Conservation (phyloP, 2,888 invertebrate species). For the Automeris io region DNA sequence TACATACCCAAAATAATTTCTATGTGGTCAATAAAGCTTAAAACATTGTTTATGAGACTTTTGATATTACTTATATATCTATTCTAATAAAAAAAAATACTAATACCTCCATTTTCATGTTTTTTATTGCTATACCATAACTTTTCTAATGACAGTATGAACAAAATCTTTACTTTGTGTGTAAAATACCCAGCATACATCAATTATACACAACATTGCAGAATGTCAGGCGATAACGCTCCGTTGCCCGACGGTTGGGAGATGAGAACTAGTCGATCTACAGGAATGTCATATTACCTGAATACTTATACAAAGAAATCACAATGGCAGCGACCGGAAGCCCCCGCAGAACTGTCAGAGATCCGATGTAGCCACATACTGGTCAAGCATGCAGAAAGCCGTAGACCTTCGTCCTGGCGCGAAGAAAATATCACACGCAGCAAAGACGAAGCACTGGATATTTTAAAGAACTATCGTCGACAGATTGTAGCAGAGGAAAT, state of each 20-base stretch:
- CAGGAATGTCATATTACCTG: constrained; percentile 95
- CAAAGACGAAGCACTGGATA: constrained; percentile 93
- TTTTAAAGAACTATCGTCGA: constrained; percentile 89
- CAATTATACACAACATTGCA: constrained; percentile 41
- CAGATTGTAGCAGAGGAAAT: constrained; percentile 88
- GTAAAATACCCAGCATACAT: not conserved
- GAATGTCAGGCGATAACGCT: constrained; percentile 46
- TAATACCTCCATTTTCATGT: too few species aligned
- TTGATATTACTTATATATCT: too few species aligned
- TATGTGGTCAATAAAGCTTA: too few species aligned
- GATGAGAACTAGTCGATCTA: constrained; percentile 89
- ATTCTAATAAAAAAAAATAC: too few species aligned
- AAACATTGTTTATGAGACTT: too few species aligned
- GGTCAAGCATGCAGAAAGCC: constrained; percentile 94
- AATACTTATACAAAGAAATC: constrained; percentile 97
- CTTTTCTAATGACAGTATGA: too few species aligned
- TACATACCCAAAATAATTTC: too few species aligned
- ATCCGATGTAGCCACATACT: constrained; percentile 96
- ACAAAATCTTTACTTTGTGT: not conserved
- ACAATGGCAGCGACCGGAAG: constrained; percentile 97
- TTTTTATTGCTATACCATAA: too few species aligned
- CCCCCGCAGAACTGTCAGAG: constrained; percentile 83
- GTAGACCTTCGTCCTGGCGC: constrained; percentile 97
- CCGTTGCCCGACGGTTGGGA: constrained; percentile 95
- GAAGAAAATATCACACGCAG: constrained; percentile 93